These are phyloP conservation scores for Drosophila paucipuncta DNA, from an alignment of 2,888 invertebrate genomes.

Conservation along the genomic window DNA sequence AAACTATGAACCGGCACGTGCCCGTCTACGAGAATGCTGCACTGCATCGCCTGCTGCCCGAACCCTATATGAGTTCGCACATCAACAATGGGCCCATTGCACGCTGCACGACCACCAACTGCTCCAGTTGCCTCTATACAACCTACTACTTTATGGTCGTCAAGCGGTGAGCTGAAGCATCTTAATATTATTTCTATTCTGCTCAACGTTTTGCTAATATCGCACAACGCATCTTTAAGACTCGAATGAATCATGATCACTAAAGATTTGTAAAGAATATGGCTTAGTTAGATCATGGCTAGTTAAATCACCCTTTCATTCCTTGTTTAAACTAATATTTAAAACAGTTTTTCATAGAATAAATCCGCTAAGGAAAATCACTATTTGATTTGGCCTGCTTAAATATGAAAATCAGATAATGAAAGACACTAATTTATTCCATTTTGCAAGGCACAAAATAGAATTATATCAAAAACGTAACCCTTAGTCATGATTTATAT, in stretches of 20 bases:
- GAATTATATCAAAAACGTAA: not conserved
- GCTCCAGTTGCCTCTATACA: slow-evolving; percentile 82
- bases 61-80: slow-evolving; percentile 81
- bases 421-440: not conserved
- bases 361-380: not conserved
- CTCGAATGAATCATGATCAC: not conserved
- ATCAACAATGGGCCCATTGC: slow-evolving; percentile 83
- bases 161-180: slow-evolving; percentile 76
- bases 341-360: not conserved
- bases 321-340: not conserved
- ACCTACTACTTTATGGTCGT: slow-evolving; percentile 84
- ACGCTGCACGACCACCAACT: slow-evolving; percentile 82
- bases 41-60: slow-evolving; percentile 76
- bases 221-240: not conserved
- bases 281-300: no score
- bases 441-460: not conserved
- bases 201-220: not conserved
- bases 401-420: not conserved
- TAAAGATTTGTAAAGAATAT: no score
- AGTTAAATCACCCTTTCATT: not conserved
- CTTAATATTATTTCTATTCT: not conserved
- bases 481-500: not conserved
- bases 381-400: no score
- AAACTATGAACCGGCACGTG: slow-evolving; percentile 72
- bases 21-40: slow-evolving; percentile 79